phyloP scores from a whole-genome alignment of 2,888 invertebrate species.

The Anorthoa munda region DNA sequence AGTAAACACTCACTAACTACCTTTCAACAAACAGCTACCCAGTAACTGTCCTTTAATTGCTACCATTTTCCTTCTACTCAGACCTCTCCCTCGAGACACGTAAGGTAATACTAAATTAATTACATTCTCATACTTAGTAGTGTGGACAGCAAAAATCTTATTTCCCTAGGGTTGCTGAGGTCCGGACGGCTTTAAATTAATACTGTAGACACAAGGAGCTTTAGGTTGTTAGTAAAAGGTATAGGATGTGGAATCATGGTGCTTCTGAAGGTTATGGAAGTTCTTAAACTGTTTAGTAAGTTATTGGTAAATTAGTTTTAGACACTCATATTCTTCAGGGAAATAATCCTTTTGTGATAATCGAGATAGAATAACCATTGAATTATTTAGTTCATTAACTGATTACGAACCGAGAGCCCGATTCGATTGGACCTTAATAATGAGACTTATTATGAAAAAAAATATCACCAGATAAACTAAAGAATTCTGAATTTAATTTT shows the following conservation, averaged over 20 bases:
- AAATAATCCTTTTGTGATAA: no score
- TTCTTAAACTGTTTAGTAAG: not conserved
- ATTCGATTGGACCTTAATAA: no score
- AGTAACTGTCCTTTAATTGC: conserved; percentile 1
- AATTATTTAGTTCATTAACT: no score
- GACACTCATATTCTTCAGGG: no score
- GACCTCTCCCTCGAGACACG: not conserved
- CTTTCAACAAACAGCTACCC: not conserved
- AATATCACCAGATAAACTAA: no score
- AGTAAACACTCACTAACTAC: not conserved
- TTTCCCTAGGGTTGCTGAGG: conserved; percentile 38
- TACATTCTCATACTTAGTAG: conserved; percentile 13
- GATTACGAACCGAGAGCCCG: no score
- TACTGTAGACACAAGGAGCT: not conserved
- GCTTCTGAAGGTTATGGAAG: not conserved
- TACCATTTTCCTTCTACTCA: conserved; percentile 2
- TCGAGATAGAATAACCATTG: no score
- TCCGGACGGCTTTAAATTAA: conserved; percentile 7
- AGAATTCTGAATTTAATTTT: no score
- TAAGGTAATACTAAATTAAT: conserved; percentile 39
- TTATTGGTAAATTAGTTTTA: no score
- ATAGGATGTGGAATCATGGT: not conserved
- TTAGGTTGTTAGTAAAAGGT: not conserved
- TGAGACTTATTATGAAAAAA: no score
- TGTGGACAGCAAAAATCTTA: conserved; percentile 37